phyloP scores from a whole-genome alignment of 2,888 invertebrate species.

The Anagyrus pseudococci region DNA sequence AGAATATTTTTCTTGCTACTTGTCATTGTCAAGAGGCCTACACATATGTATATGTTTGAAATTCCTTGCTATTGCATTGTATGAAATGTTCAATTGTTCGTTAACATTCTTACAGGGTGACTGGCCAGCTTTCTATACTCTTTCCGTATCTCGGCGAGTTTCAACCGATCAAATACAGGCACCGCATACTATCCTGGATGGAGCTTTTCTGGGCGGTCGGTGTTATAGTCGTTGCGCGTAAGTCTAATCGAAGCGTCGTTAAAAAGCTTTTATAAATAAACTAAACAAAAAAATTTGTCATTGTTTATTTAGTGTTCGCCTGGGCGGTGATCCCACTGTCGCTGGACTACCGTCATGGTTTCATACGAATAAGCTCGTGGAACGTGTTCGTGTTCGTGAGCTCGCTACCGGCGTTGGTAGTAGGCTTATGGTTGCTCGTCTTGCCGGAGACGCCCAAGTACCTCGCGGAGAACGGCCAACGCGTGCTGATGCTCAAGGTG shows the following conservation, averaged over 20 bases:
- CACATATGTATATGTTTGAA: too few relatives aligned
- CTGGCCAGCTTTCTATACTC: constrained; percentile 80
- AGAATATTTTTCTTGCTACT: too few relatives aligned
- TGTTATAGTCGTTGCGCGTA: constrained; percentile 75
- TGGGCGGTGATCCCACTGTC: constrained; percentile 78
- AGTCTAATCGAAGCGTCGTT: constrained; percentile 40
- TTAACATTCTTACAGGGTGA: constrained; percentile 67
- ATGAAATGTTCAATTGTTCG: too few relatives aligned
- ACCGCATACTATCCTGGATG: constrained; percentile 82
- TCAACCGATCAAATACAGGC: constrained; percentile 77
- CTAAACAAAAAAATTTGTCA: background rate
- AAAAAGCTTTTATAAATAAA: background rate
- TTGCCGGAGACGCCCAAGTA: constrained; percentile 85
- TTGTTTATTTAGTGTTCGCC: constrained; percentile 68
- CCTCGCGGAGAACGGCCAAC: constrained; percentile 77
- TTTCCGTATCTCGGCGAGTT: constrained; percentile 84
- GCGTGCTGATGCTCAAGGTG: constrained; percentile 72
- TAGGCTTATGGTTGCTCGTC: constrained; percentile 71
- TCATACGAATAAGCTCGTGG: constrained; percentile 69
- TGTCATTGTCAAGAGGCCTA: too few relatives aligned
- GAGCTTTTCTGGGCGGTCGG: constrained; percentile 83
- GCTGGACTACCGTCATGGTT: constrained; percentile 65
- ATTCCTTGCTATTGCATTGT: too few relatives aligned
- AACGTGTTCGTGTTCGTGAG: constrained; percentile 80
- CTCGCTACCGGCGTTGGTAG: constrained; percentile 71